phyloP scores from a whole-genome alignment of 2,797 vertebrate species.

The Chelmon rostratus region DNA sequence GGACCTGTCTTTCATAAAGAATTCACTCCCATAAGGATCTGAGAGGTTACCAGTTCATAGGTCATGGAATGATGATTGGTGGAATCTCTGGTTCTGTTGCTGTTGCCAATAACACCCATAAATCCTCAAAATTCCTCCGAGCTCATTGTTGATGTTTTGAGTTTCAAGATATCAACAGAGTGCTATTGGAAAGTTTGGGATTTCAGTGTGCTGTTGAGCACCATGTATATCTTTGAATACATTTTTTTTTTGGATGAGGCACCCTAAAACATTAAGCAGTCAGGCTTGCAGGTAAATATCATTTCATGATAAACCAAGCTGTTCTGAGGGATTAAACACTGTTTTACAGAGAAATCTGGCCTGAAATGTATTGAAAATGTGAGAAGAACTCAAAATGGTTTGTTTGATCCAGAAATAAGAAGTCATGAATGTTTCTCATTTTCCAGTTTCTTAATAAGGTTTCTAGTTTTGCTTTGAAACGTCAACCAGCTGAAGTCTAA shows the following conservation, averaged over 20 bases:
- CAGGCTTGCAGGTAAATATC: constrained; percentile 54
- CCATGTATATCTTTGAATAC: constrained; percentile 51
- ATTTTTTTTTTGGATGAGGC: constrained; percentile 35
- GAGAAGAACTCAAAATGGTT: constrained; percentile 4
- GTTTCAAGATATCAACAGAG: constrained; percentile 21
- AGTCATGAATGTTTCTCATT: constrained; percentile 1
- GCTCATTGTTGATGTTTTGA: constrained; percentile 18
- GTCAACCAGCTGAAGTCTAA: not conserved
- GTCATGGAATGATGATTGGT: constrained; percentile 13
- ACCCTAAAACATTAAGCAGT: constrained; percentile 48
- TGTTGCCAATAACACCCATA: constrained; percentile 17
- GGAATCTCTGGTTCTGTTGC: constrained; percentile 9
- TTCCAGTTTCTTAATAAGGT: constrained; percentile 5
- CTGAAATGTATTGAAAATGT: constrained; percentile 17
- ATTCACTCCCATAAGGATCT: not conserved
- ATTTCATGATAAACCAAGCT: constrained; percentile 43
- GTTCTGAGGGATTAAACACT: constrained; percentile 46
- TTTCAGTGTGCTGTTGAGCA: constrained; percentile 38
- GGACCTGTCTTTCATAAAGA: not conserved
- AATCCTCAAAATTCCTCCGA: constrained; percentile 23
- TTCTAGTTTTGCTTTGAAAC: not conserved
- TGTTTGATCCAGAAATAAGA: not conserved
- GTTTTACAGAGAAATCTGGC: constrained; percentile 29
- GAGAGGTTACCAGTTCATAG: constrained; percentile 1
- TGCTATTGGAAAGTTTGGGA: constrained; percentile 29